Base-by-base conservation (phyloP, 2,113 vertebrate genomes). In the Carassius auratus region DNA sequence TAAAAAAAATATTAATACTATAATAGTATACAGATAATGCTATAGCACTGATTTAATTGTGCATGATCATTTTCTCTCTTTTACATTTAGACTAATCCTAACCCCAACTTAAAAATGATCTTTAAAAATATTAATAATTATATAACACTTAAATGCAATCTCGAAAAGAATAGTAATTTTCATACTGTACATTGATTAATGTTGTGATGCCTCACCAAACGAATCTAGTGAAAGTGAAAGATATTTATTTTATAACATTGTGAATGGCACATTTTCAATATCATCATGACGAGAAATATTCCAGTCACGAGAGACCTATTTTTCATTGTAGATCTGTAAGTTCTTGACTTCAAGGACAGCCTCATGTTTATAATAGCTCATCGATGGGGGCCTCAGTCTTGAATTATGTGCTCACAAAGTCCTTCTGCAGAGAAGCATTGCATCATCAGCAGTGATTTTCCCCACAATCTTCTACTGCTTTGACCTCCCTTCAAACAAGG, bases 401-500 rank as follows among this genome's bases (percentile, higher is more conserved):
- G 48, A 76, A 85, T 66, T 76, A 80, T 55, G 78, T 33, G 45
- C 68, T 74, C 81, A 64, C 61, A 48, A 66, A 81, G 78, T 66
- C 78, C 78, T 81, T 81, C 78, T 66, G 78, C 61, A 66, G 78
- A 81, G 78, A 64, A 66, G 61, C 78, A 75, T 75, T 75, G 45
- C 73, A 75, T 45, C 73, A 75, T 50, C 45, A 75, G 73, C 73
- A 75, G 73, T 26, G 73, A 75, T 75, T 75, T 50, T 26, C n/a
- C 45, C 30, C 13, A 36, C 62, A 52, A 33, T 55, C 80, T 71
- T 71, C 45, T 55, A 30, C 15, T 8, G 48, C 64, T 50, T 17
- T 71, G 80, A 82, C 80, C 80, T 71, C 48, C 64, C 45, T 71
- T 68, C 80, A 57, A 45, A 71, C 30, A 17, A 45, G 42, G 64